Percentiles rank a stretch among this genome's conserved stretches.
Evolutionary conservation across 1,140 invertebrate species (phyloP).

Genomic region (Conus betulinus): DNA sequence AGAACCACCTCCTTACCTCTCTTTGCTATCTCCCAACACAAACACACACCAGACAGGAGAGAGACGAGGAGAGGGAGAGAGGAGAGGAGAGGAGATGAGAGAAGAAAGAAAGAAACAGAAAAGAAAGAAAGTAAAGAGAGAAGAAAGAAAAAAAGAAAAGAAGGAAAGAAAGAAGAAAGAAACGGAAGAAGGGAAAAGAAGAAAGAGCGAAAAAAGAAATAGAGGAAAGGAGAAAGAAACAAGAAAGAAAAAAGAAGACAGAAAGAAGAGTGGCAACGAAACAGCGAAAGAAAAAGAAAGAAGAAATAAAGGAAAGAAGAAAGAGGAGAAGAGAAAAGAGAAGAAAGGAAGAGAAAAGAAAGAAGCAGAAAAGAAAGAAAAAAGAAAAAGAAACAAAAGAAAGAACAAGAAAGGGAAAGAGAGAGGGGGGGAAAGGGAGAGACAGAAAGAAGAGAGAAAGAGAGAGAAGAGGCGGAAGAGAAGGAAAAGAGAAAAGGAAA

Average conservation of each 20-base stretch:
- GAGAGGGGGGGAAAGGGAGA: not conserved
- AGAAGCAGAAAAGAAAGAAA: not conserved
- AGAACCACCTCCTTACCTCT: no score
- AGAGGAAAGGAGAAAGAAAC: not conserved
- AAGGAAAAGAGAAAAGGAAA: not conserved
- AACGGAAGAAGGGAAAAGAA: not conserved
- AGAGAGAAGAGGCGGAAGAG: not conserved
- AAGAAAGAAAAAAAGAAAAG: not conserved
- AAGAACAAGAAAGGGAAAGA: not conserved
- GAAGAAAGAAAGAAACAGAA: not conserved
- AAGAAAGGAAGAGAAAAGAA: not conserved
- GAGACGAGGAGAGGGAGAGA: not conserved
- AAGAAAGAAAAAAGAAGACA: not conserved
- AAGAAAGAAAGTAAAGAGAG: not conserved
- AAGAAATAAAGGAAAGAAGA: no score
- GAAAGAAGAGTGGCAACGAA: not conserved
- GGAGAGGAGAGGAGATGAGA: not conserved
- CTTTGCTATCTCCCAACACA: no score
- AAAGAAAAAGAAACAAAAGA: not conserved
- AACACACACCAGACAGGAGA: no score
- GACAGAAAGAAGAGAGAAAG: not conserved
- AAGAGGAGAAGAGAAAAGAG: not conserved
- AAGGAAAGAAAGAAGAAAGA: not conserved
- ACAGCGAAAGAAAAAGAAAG: not conserved
- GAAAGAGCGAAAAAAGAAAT: not conserved